phyloP scores from a whole-genome alignment of 53 echinoderm and acorn worm species.

The Hippasteria phrygiana region DNA sequence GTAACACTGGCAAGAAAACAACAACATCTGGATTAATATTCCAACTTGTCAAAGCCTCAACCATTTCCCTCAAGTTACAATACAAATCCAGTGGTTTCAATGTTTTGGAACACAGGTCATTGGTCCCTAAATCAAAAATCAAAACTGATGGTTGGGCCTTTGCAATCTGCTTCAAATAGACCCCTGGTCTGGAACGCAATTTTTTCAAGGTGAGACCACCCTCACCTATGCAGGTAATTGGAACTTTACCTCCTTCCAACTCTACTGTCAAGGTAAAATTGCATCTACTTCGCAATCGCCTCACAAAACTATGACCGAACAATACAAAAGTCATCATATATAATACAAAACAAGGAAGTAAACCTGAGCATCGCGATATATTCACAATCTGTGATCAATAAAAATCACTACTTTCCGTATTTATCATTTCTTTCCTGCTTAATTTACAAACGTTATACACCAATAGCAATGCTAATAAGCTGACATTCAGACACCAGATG shows the following conservation, averaged over 20 bases:
- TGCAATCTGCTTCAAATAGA: constrained; percentile 2
- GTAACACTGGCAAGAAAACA: constrained; percentile 25
- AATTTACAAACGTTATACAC: background rate
- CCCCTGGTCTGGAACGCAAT: background rate
- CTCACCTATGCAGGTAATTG: background rate
- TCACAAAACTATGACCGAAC: constrained; percentile 28
- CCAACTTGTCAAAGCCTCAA: constrained; percentile 1
- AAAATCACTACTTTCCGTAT: too few species aligned
- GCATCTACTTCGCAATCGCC: background rate
- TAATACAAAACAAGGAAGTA: too few species aligned
- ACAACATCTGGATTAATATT: background rate
- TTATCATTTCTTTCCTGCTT: too few species aligned
- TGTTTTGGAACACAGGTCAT: background rate
- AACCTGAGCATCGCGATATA: too few species aligned
- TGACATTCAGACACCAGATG: background rate
- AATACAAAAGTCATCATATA: constrained; percentile 18
- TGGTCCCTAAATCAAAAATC: constrained; percentile 18
- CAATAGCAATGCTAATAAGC: background rate
- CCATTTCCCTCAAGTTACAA: background rate
- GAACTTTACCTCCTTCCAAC: constrained; percentile 7
- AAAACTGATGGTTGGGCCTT: constrained; percentile 18
- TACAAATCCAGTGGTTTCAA: background rate
- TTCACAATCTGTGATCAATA: too few species aligned
- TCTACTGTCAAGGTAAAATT: background rate
- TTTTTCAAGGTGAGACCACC: constrained; percentile 10